Evolutionary conservation across 2,888 invertebrate species (phyloP).

Genomic region (Alcis repandata): DNA sequence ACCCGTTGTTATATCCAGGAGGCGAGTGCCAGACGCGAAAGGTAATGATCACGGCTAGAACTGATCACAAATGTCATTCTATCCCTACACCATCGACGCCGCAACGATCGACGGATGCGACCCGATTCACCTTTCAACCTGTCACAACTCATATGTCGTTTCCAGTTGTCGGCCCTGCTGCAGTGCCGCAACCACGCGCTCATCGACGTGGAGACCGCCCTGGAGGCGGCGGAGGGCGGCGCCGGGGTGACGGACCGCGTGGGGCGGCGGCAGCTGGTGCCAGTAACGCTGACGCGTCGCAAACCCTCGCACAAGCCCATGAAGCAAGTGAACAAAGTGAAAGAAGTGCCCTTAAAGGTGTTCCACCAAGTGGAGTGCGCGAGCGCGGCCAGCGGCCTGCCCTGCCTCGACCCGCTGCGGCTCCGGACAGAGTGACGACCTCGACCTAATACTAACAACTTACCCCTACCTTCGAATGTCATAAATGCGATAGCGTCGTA

Average conservation of each 20-base stretch:
- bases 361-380: constrained; percentile 75
- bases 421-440: constrained; percentile 75
- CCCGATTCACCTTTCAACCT: too few species aligned
- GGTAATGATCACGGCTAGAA: too few species aligned
- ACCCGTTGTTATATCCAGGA: too few species aligned
- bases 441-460: too few species aligned
- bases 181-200: constrained; percentile 79
- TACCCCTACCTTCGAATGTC: too few species aligned
- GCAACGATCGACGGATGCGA: too few species aligned
- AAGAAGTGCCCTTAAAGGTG: constrained; percentile 77
- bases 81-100: too few species aligned
- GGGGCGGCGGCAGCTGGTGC: constrained; percentile 66
- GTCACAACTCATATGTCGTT: too few species aligned
- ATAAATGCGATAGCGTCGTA: too few species aligned
- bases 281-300: constrained; percentile 58
- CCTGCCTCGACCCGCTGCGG: constrained; percentile 73
- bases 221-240: constrained; percentile 81
- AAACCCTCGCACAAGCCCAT: constrained; percentile 36
- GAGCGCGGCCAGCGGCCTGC: constrained; percentile 64
- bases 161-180: constrained; percentile 75
- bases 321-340: constrained; percentile 61
- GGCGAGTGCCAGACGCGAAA: too few species aligned
- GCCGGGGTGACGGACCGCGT: constrained; percentile 60
- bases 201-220: constrained; percentile 82
- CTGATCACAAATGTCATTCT: too few species aligned